Evolutionary conservation across 2,113 vertebrate genomes (phyloP).

Genomic region (Turdus rufiventris): DNA sequence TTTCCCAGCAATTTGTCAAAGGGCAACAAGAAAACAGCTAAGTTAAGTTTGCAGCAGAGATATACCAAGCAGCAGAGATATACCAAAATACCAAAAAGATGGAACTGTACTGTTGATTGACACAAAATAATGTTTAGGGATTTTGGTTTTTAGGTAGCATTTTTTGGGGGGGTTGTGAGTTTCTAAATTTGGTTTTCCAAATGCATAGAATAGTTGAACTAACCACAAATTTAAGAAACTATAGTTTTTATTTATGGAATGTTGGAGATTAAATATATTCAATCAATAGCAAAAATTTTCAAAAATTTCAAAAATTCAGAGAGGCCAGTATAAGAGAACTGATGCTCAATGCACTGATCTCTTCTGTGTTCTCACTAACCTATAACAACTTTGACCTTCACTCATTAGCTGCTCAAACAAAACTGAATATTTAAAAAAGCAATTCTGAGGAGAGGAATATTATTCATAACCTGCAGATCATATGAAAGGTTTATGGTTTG

Average conservation of each 20-base stretch:
- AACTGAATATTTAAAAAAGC: neutral
- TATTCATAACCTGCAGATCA: neutral
- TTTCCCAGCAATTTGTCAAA: neutral
- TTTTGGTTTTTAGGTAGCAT: neutral
- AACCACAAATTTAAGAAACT: neutral
- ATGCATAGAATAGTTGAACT: neutral
- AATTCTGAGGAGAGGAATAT: neutral
- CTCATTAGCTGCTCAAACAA: neutral
- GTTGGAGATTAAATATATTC: neutral
- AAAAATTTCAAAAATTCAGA: neutral
- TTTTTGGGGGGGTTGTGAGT: neutral
- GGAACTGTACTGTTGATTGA: neutral
- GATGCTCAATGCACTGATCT: neutral
- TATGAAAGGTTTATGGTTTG: neutral
- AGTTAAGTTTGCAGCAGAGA: neutral
- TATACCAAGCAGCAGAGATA: no score
- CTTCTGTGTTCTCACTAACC: neutral
- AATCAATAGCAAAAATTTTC: neutral
- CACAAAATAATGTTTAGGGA: neutral
- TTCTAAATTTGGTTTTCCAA: neutral
- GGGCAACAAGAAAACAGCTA: neutral
- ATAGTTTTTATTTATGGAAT: neutral
- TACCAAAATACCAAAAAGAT: neutral
- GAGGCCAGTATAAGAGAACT: neutral
- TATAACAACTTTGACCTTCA: neutral